Conservation (phyloP, 2,113 vertebrate genomes). For the Xenopus borealis region DNA sequence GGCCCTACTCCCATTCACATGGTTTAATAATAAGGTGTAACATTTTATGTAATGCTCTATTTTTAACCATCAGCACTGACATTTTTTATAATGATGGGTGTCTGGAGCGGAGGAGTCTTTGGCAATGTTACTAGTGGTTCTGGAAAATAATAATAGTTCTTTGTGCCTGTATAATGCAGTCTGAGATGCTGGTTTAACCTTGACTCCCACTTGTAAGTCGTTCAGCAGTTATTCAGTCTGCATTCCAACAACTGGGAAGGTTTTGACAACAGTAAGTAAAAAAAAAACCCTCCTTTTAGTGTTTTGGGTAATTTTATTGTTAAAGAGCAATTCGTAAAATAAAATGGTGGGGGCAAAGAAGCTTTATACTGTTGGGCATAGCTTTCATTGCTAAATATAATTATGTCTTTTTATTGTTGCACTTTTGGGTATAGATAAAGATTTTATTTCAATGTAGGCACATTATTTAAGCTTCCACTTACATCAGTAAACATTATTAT, state of each 20-base stretch:
- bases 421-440: no score
- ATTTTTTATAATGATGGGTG: not conserved
- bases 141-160: constrained; percentile 14
- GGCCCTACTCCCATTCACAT: no score
- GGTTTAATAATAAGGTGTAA: no score
- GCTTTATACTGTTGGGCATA: no score
- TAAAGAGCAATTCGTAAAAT: no score
- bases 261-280: constrained; percentile 17
- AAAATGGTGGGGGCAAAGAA: no score
- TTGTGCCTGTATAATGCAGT: constrained; percentile 20
- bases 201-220: constrained; percentile 14
- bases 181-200: constrained; percentile 22
- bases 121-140: constrained; percentile 1
- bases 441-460: no score
- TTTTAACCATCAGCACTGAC: not conserved
- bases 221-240: constrained; percentile 2
- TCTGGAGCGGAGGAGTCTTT: constrained; percentile 4
- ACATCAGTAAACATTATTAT: no score
- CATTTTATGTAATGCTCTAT: no score
- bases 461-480: no score
- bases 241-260: constrained; percentile 13
- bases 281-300: not conserved
- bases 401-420: no score
- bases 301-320: not conserved
- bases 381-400: no score